Percentiles rank a stretch among this genome's conserved stretches.
Evolutionary conservation across 1,140 invertebrate genomes (phyloP).

Genomic region (Campoletis sonorensis): DNA sequence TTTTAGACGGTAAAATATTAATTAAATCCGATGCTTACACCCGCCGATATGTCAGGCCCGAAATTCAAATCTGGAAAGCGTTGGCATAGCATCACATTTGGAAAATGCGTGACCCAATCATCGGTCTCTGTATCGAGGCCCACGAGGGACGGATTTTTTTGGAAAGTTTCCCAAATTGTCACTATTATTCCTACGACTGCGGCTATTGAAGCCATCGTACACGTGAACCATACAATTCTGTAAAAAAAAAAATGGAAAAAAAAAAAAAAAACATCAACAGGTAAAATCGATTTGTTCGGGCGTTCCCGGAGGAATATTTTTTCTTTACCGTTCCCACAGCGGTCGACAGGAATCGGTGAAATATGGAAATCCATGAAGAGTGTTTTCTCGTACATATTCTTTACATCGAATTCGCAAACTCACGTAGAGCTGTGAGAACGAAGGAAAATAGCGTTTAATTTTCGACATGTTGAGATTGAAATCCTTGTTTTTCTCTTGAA

Average conservation of each 20-base stretch:
- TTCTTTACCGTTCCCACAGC: slow-evolving; percentile 60
- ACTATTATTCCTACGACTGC: slow-evolving; percentile 83
- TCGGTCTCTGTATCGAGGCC: slow-evolving; percentile 70
- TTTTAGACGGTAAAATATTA: neutral
- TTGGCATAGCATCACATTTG: slow-evolving; percentile 54
- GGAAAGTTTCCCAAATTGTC: slow-evolving; percentile 86
- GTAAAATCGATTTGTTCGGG: neutral
- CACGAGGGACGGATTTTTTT: slow-evolving; percentile 88
- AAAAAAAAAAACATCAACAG: neutral
- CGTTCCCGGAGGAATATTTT: neutral
- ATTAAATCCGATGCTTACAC: neutral
- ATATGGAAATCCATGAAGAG: slow-evolving; percentile 62
- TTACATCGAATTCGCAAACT: slow-evolving; percentile 57
- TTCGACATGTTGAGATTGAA: slow-evolving; percentile 48
- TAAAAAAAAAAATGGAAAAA: no score
- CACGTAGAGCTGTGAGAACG: slow-evolving; percentile 33
- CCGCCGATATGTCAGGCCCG: neutral
- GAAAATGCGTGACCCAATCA: slow-evolving; percentile 48
- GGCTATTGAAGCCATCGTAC: slow-evolving; percentile 80
- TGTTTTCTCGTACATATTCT: slow-evolving; percentile 62
- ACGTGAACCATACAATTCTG: slow-evolving; percentile 86
- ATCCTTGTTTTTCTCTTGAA: no score
- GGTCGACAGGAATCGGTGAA: slow-evolving; percentile 58
- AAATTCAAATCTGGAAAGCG: slow-evolving; percentile 20
- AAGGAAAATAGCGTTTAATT: slow-evolving; percentile 50